Conservation (phyloP, 2,113 vertebrate genomes). For the Podilymbus podiceps region DNA sequence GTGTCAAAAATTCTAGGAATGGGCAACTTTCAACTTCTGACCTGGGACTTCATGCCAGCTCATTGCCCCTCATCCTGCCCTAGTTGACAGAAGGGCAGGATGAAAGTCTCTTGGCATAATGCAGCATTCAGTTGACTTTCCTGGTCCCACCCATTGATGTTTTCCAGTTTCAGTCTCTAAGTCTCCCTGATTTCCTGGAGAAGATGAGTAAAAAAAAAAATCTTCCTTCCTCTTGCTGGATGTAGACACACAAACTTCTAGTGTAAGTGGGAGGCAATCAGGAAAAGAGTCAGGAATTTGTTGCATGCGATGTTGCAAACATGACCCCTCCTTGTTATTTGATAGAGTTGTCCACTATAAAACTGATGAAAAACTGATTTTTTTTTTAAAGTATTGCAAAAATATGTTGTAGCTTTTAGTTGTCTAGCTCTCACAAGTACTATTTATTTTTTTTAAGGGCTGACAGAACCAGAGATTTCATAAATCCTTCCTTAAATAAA, state of each 20-base stretch:
- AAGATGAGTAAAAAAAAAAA: neutral
- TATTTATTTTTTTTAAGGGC: neutral
- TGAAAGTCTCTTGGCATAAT: constrained; percentile 31
- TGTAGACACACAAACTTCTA: neutral
- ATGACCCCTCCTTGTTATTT: neutral
- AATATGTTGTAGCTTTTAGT: neutral
- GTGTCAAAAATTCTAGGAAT: constrained; percentile 31
- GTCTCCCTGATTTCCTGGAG: constrained; percentile 28
- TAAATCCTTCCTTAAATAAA: neutral
- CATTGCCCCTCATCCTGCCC: constrained; percentile 15
- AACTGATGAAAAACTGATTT: neutral
- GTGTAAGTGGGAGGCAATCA: neutral
- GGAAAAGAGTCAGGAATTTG: neutral
- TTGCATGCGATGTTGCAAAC: neutral
- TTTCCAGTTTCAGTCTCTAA: constrained; percentile 29
- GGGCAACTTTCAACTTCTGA: constrained; percentile 32
- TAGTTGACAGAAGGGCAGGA: constrained; percentile 22
- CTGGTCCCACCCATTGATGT: constrained; percentile 21
- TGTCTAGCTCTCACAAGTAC: neutral
- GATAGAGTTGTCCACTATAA: neutral
- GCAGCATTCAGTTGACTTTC: constrained; percentile 23
- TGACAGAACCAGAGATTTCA: neutral
- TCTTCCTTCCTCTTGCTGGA: neutral
- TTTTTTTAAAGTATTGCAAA: neutral
- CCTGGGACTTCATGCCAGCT: neutral